phyloP scores from a whole-genome alignment of 2,113 vertebrate species.

The Theropithecus gelada region DNA sequence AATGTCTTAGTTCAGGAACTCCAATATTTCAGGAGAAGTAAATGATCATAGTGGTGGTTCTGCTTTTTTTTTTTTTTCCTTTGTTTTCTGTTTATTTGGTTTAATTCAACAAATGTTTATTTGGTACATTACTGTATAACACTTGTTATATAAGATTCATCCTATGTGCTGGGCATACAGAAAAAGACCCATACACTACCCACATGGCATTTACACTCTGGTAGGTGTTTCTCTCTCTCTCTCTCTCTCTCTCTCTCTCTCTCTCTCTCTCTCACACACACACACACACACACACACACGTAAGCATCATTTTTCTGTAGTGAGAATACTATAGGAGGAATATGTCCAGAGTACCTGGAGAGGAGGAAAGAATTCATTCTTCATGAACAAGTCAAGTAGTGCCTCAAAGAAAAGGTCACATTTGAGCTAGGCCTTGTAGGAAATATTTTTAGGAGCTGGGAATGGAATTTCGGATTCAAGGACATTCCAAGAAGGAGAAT shows the following conservation, averaged over 20 bases:
- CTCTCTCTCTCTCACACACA: no score
- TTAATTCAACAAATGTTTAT: slow-evolving; percentile 5
- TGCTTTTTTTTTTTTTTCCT: not conserved
- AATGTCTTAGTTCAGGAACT: not conserved
- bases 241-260: rapidly evolving
- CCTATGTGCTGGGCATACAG: not conserved
- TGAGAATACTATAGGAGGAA: not conserved
- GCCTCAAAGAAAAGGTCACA: not conserved
- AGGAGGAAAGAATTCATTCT: not conserved
- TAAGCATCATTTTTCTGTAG: not conserved
- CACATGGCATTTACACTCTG: not conserved
- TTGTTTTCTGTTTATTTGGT: not conserved
- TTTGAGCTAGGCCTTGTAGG: not conserved
- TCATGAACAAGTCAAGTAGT: not conserved
- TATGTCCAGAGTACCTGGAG: not conserved
- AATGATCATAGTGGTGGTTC: not conserved
- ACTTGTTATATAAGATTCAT: not conserved
- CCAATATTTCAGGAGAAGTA: not conserved
- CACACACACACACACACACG: no score
- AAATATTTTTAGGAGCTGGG: not conserved
- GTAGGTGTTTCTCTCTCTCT: not conserved
- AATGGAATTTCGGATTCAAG: not conserved
- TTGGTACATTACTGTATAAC: not conserved
- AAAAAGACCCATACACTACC: not conserved
- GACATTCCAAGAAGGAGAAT: not conserved